phyloP scores from a whole-genome alignment of 2,797 vertebrate genomes.

The Nyctalus aviator region DNA sequence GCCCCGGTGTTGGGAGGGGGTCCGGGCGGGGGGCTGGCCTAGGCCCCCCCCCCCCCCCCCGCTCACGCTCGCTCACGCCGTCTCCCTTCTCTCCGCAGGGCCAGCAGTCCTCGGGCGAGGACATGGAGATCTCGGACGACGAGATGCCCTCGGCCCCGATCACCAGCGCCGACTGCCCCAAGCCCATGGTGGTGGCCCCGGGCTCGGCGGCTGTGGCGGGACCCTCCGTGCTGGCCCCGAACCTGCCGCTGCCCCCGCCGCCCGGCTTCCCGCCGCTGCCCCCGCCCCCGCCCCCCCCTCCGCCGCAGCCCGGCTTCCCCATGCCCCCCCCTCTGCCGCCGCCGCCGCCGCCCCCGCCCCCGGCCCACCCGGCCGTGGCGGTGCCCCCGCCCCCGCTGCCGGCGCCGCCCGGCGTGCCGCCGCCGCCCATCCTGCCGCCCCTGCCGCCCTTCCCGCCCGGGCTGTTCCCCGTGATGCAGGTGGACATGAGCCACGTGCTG shows the following conservation, averaged over 20 bases:
- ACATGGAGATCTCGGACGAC: constrained; percentile 99
- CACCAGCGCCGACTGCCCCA: constrained; percentile 92
- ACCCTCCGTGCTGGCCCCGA: constrained; percentile 88
- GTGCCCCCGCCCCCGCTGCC: constrained; percentile 90
- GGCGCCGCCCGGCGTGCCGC: constrained; percentile 90
- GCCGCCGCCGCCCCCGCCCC: constrained; percentile 85
- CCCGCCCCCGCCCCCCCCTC: constrained; percentile 82
- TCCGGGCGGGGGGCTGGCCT: fast-evolving
- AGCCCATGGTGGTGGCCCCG: constrained; percentile 93
- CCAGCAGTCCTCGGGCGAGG: constrained; percentile 97
- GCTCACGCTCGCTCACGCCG: background rate
- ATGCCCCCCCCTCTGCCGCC: constrained; percentile 91
- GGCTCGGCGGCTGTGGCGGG: constrained; percentile 90
- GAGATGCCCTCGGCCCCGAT: constrained; percentile 95
- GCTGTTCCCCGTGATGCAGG: constrained; percentile 95
- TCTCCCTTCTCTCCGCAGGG: constrained; percentile 86
- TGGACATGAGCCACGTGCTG: constrained; percentile 96
- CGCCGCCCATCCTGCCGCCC: constrained; percentile 91
- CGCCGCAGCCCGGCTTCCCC: constrained; percentile 90
- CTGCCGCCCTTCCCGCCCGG: constrained; percentile 91
- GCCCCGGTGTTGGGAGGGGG: background rate
- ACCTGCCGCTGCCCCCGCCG: constrained; percentile 88
- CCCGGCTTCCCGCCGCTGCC: constrained; percentile 92
- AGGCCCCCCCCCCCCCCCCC: too few relatives aligned
- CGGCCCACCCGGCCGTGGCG: constrained; percentile 88